Evolutionary conservation across 1,140 invertebrate species (phyloP).

Genomic region (Psilanteris sp.): DNA sequence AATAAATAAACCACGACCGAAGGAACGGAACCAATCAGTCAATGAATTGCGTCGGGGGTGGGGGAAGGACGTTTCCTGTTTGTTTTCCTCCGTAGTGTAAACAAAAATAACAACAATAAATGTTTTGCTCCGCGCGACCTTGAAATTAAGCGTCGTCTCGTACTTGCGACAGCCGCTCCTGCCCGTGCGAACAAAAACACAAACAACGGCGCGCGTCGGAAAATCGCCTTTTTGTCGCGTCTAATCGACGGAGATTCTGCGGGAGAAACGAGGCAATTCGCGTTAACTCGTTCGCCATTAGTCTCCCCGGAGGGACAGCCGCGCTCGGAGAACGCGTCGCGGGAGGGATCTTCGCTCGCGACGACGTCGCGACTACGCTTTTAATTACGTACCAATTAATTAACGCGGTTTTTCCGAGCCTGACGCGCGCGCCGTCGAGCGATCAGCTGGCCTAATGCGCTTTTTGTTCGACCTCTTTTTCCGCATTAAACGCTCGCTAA

Average conservation of each 20-base stretch:
- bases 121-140: too few species aligned
- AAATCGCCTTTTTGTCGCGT: conserved; percentile 22
- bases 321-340: conserved; percentile 14
- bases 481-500: conserved; percentile 1
- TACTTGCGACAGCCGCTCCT: too few species aligned
- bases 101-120: too few species aligned
- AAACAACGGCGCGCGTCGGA: conserved; percentile 3
- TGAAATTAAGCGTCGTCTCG: too few species aligned
- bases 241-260: conserved; percentile 52
- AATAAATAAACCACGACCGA: too few species aligned
- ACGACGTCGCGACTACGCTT: conserved; percentile 62
- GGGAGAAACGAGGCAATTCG: conserved; percentile 58
- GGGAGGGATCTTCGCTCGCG: conserved; percentile 35
- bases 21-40: too few species aligned
- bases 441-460: conserved; percentile 66
- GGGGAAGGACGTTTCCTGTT: too few species aligned
- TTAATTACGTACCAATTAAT: conserved; percentile 76
- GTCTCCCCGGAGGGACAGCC: conserved; percentile 31
- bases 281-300: conserved; percentile 55
- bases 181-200: conserved; percentile 10
- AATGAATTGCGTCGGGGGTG: too few species aligned
- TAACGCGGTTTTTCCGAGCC: conserved; percentile 60
- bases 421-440: conserved; percentile 53
- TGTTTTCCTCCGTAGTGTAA: too few species aligned
- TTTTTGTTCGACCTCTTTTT: conserved; percentile 27